Percentiles rank a stretch among this genome's conserved stretches.
Conservation (phyloP, 2,888 invertebrate species). For the Dryobota labecula region DNA sequence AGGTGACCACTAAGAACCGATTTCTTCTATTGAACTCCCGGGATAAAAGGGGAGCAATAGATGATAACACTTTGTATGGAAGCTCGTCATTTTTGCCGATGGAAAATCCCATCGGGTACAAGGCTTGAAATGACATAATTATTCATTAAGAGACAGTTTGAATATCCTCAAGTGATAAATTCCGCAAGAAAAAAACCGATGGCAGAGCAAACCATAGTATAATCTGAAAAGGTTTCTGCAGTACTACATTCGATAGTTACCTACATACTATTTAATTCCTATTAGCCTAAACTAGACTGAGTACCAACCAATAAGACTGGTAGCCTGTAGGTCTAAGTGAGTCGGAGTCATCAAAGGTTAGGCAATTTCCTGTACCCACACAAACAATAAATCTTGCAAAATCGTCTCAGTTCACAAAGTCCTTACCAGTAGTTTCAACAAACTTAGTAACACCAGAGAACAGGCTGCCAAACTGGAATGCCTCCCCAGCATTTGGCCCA, state of each 20-base stretch:
- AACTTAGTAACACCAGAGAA: conserved; percentile 93
- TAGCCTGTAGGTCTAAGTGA: too few species aligned
- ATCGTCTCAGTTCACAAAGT: background rate
- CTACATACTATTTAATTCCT: background rate
- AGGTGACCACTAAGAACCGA: background rate
- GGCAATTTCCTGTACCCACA: background rate
- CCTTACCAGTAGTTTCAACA: conserved; percentile 92
- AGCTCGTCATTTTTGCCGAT: too few species aligned
- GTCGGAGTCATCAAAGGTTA: background rate
- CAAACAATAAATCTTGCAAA: background rate
- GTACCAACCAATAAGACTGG: background rate
- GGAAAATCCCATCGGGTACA: background rate
- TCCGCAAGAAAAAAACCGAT: background rate
- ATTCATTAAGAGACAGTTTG: background rate
- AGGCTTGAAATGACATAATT: background rate
- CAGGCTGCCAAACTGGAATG: conserved; percentile 91
- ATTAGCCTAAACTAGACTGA: background rate
- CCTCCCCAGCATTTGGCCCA: conserved; percentile 64
- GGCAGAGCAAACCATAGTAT: background rate
- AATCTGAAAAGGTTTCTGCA: background rate
- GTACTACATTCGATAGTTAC: background rate
- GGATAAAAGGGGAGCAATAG: background rate
- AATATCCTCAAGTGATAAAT: background rate
- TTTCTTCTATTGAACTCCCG: background rate
- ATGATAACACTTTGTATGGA: too few species aligned